Base-by-base conservation (phyloP, 2,113 vertebrate genomes). In the Dasyornis broadbenti region DNA sequence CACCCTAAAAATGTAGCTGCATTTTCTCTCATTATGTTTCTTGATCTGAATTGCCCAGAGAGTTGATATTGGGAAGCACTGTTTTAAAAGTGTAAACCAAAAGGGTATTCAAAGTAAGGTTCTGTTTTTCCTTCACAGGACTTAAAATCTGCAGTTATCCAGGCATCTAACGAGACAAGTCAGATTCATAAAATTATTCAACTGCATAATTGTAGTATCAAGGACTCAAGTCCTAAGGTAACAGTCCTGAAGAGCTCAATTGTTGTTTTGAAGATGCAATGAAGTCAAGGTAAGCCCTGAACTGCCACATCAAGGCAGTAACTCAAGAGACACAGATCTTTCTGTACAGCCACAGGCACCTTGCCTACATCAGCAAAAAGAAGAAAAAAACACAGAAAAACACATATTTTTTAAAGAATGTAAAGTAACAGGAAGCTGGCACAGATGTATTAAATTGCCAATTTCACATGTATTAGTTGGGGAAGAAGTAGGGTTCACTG, bases 251-350 rank as follows among this genome's bases (percentile, higher is more conserved):
- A 91, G 86, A 95, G 50, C 94, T 94, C 72, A 77, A 9, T 8
- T 76, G 57, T 54, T 72, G 39, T 84, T 95, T 66, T 92, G 86
- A 93, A 95, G 65, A 91, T 47, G 54, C 45, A 89, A 7, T 14
- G 24, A 86, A 91, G 44, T 73, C 66, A 88, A 96, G 56, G 66
- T 84, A 96, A 96, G 91, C 76, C 94, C 89, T 81, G 86, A 95
- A 94, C 27, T 92, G 61, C 69, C 57, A 89, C 81, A 87, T 94
- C 72, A 95, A 93, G 69, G 81, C 76, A 86, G 83, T 31, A 89
- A 83, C 89, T 95, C 92, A 70, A 90, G 83, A 95, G 92, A 90
- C 82, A 73, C 2, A 20, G 40, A 83, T 90, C 76, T 27, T 89
- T 77, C 83, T 52, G 52, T 54, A 88, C 47, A 90, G 86, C 68